Conservation (phyloP, 1,140 invertebrate species). For the Matsumurasca onukii region DNA sequence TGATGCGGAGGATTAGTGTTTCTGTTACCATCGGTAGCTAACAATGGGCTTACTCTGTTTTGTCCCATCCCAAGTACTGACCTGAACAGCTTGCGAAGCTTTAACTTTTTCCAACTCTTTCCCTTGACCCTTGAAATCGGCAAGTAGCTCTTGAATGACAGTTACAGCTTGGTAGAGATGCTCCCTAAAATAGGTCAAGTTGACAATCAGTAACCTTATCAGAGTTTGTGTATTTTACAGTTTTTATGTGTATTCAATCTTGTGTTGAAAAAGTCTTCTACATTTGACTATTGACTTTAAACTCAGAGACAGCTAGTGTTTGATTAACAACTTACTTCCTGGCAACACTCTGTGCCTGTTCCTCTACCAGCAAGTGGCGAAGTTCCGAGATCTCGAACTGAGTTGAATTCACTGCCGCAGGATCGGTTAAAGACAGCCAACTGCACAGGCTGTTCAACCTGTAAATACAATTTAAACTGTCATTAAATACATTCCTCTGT, state of each 20-base stretch:
- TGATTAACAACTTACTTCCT: constrained; percentile 28
- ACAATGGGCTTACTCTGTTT: no score
- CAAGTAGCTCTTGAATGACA: neutral
- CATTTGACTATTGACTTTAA: no score
- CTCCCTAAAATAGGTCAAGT: neutral
- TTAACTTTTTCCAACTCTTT: constrained; percentile 9
- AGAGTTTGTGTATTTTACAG: no score
- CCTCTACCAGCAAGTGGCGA: neutral
- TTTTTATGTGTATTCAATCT: no score
- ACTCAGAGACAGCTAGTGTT: no score
- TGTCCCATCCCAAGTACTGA: neutral
- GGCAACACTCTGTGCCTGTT: constrained; percentile 19
- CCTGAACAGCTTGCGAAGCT: constrained; percentile 3
- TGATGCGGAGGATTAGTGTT: no score
- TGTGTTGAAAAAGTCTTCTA: neutral
- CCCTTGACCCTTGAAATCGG: neutral
- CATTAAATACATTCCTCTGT: neutral
- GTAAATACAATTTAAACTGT: neutral
- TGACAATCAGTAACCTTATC: neutral
- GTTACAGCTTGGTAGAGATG: neutral
- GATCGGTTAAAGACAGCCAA: constrained; percentile 10
- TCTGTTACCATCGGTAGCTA: no score
- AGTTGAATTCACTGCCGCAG: neutral
- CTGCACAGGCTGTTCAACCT: constrained; percentile 17
- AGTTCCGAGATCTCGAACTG: constrained; percentile 20